A percentile compares a stretch with the other conserved stretches of the same genome.
Conservation (phyloP, 2,888 invertebrate genomes). For the Drosophila nigricruria region DNA sequence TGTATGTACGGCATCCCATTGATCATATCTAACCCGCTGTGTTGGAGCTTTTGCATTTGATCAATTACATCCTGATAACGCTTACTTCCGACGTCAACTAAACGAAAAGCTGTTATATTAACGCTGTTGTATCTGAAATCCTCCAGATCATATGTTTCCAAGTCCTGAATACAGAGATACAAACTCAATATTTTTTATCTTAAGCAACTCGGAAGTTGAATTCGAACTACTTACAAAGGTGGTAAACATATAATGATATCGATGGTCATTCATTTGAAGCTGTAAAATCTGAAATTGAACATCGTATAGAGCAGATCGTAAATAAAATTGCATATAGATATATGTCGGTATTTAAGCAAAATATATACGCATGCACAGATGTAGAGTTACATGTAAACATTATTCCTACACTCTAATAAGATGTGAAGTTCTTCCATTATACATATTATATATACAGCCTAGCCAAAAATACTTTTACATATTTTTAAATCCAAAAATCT, state of each 20-base stretch:
- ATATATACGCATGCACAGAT: constrained; percentile 1
- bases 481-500: neutral
- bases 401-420: neutral
- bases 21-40: constrained; percentile 91
- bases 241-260: constrained; percentile 97
- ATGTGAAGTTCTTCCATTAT: neutral
- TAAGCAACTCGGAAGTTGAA: neutral
- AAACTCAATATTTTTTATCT: neutral
- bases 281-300: constrained; percentile 91
- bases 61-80: constrained; percentile 91
- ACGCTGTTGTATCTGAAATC: constrained; percentile 97
- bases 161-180: constrained; percentile 87
- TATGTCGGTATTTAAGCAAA: neutral
- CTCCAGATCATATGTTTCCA: constrained; percentile 94
- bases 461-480: neutral
- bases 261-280: constrained; percentile 97
- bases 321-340: neutral
- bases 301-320: neutral
- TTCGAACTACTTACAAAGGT: constrained; percentile 92
- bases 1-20: constrained; percentile 89
- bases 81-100: constrained; percentile 92
- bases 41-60: constrained; percentile 95
- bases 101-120: constrained; percentile 96
- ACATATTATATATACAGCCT: neutral
- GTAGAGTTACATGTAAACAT: neutral